Evolutionary conservation across 2,113 vertebrate genomes (phyloP), one percentile per base, ranked within the genome.

Genomic region (Plotosus lineatus): DNA sequence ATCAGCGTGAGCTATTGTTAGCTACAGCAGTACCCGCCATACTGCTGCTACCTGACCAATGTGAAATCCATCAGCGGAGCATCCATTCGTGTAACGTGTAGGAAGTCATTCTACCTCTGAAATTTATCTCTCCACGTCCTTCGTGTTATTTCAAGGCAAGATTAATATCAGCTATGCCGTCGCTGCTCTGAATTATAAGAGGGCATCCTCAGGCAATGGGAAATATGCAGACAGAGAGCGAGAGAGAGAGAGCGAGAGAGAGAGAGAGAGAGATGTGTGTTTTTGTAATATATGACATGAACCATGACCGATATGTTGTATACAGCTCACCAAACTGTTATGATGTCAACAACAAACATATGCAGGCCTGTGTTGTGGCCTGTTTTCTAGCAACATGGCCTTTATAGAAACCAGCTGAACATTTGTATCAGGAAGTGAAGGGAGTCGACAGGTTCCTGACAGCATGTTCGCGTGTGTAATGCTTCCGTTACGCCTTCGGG

Each of bases 61-160:
- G 66, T 82, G 71, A 80, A 84, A 86, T 84, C 65, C 72, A 82
- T 84, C 80, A 86, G 85, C 78, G 28, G 79, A 79, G 80, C 80
- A 79, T 81, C 76, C 80, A 81, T 60, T 75, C 69, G 63, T 80
- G 50, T 82, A 83, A 84, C 71, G 23, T 55, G 36, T 23, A 40
- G 50, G 76, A 77, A 84, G 82, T 58, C 80, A 86, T 84, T 85
- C 75, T 11, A 75, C 72, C 74, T 40, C 44, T 19, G 61, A 73
- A 85, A 87, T 83, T 26, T 83, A 77, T 86, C 76, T 83, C 53
- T 75, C 36, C 63, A 68, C 55, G 63, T 73, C 60, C 55, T 40
- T 51, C 21, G 74, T 79, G 79, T 79, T 78, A 84, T 86, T 86
- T 82, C 72, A 78, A 81, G 79, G 69, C 73, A 82, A 87, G 82